Evolutionary conservation across 2,888 invertebrate genomes (phyloP), one percentile per base, ranked within the genome.

Genomic region (Parascotia fuliginaria): DNA sequence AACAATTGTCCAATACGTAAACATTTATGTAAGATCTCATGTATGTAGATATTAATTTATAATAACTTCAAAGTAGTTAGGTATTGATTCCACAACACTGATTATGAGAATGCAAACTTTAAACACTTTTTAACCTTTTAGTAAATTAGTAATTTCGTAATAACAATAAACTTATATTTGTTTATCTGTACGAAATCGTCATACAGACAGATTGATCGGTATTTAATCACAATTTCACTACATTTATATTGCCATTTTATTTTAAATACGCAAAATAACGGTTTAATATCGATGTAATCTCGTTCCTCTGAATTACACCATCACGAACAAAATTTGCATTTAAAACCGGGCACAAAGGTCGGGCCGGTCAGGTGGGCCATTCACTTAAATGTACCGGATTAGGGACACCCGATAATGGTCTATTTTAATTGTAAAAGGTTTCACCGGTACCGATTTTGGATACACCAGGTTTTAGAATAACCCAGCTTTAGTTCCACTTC

Each of bases 391-490:
- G 75, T 67, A 65, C 74, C 66, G 83, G 82, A 86, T 86, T 83
- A 85, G 69, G 78, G 63, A 75, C 71, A 73, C 60, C 75, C 77
- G 81, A 81, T 84, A 86, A 87, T 85, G 79, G 77, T 51, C 66
- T 61, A 70, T 75, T 85, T 80, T 81, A 79, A 82, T 82, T 84
- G 76, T 77, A 75, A 75, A 77, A 77, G 74, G 73, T 75, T 70
- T 67, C 44, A 58, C 54, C 60, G 51, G 56, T 56, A 62, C 63
- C 66, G 60, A 68, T 54, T 72, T 66, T 65, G 55, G 33, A 52
- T 38, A 43, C 41, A 34, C 51, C 60, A 60, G 57, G 69, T 60
- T 57, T 70, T 64, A 47, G 65, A 43, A 65, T 55, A 63, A 52
- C 60, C 39, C 47, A 49, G 63, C 45, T 62, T 68, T 57, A 54